Evolutionary conservation across 92 coral and sea anemone species (phyloP), one percentile per base, ranked within the genome.

Genomic region (Porites evermanni): DNA sequence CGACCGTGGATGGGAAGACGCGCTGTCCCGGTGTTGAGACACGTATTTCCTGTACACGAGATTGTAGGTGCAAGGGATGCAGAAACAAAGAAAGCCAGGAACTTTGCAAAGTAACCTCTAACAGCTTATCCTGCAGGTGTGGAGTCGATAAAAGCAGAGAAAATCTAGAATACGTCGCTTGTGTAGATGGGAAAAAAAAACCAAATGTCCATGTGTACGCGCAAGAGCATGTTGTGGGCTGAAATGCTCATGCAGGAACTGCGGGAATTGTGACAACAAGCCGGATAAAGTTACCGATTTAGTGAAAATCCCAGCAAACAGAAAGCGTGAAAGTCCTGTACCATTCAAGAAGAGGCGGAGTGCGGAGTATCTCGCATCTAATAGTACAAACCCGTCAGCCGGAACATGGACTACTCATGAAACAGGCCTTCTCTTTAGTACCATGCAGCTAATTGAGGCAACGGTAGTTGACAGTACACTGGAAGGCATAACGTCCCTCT

Each of bases 171-270:
- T 47, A 50, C 52, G 26, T 73, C 3, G 59, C 59, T n/a, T n/a
- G 59, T 13, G 53, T 10, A 9, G 16, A 73, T 47, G 79, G 79
- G 26, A 53, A 75, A 53, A 64, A 6, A 75, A 75, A 75, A 53
- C 79, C 19, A 83, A 83, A 58, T 83, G 87, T 56, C 77, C 70
- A n/a, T 83, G 87, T 58, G 53, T 83, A 59, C 77, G 70, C 9
- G 3, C 9, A 16, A 11, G 44, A 83, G 13, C 44, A 63, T 32
- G 47, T 21, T 83, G 87, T 51, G 78, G 79, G 66, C 8, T 51
- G 6, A 14, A 24, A 18, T 64, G 83, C 66, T 54, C 20, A 47
- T 84, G 81, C 88, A 24, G 11, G 70, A 73, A 83, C n/a, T n/a
- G n/a, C n/a, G n/a, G n/a, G 2, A n/a, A n/a, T n/a, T n/a, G n/a